Percentiles rank a stretch among this genome's conserved stretches.
Evolutionary conservation across 1,140 invertebrate genomes (phyloP).

Genomic region (Zaprionus vittiger): DNA sequence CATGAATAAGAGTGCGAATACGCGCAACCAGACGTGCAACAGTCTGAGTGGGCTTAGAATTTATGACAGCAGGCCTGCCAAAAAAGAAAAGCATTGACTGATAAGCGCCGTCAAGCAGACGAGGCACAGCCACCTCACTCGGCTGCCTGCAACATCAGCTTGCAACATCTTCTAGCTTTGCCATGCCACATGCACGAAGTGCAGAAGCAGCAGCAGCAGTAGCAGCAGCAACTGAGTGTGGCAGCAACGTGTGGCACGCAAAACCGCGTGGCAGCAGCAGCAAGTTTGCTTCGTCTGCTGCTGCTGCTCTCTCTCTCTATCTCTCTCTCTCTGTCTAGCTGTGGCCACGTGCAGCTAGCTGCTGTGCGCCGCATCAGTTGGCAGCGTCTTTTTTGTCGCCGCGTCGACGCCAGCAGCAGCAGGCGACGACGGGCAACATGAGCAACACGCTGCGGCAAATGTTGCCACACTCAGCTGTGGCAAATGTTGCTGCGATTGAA

Average conservation of each 20-base stretch:
- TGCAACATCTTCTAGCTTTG: constrained; percentile 6
- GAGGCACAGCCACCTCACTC: background rate
- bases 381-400: constrained; percentile 79
- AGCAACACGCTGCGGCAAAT: constrained; percentile 11
- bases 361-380: constrained; percentile 77
- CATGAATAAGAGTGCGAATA: constrained; percentile 8
- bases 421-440: constrained; percentile 52
- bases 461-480: constrained; percentile 40
- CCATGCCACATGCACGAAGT: background rate
- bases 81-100: constrained; percentile 59
- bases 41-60: constrained; percentile 51
- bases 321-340: background rate
- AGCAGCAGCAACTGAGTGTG: constrained; percentile 46
- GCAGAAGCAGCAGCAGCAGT: constrained; percentile 20
- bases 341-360: constrained; percentile 53
- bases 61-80: constrained; percentile 58
- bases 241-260: constrained; percentile 59
- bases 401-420: constrained; percentile 74
- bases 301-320: constrained; percentile 6
- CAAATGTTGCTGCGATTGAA: constrained; percentile 22
- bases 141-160: constrained; percentile 1
- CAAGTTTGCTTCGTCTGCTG: constrained; percentile 15
- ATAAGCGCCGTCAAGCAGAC: constrained; percentile 50
- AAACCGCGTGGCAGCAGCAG: constrained; percentile 62
- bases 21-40: too few species aligned